These are phyloP conservation scores for Asbolus verrucosus DNA, from an alignment of 1,140 invertebrate species.

Conservation along the genomic window DNA sequence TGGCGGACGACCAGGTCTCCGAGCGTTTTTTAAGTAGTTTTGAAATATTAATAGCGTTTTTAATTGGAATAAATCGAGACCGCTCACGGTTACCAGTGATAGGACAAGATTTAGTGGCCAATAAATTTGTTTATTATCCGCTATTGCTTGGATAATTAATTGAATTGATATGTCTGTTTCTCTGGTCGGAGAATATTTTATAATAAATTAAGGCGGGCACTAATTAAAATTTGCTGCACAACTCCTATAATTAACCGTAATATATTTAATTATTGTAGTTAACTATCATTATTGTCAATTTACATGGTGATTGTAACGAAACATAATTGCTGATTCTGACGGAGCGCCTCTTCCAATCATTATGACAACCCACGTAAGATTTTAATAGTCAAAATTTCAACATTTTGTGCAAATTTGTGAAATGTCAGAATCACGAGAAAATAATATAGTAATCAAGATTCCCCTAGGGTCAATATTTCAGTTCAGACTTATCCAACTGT, in stretches of 20 bases:
- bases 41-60: constrained; percentile 54
- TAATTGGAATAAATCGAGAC: constrained; percentile 53
- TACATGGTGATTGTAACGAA: constrained; percentile 24
- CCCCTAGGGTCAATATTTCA: background rate
- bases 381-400: too few relatives aligned
- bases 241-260: constrained; percentile 34
- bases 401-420: background rate
- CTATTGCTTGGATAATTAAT: constrained; percentile 36
- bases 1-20: constrained; percentile 45
- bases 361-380: background rate
- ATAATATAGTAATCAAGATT: constrained; percentile 17
- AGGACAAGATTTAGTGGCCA: constrained; percentile 33
- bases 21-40: constrained; percentile 47
- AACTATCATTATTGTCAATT: constrained; percentile 32
- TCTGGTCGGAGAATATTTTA: constrained; percentile 27
- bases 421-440: background rate
- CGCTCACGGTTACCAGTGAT: constrained; percentile 38
- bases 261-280: constrained; percentile 36
- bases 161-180: constrained; percentile 39
- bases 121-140: constrained; percentile 39
- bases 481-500: background rate
- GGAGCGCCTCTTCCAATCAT: constrained; percentile 6
- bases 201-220: constrained; percentile 30
- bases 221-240: constrained; percentile 39
- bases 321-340: constrained; percentile 21